Base-by-base conservation (phyloP, 2,888 invertebrate species). In the Cyaniris semiargus region DNA sequence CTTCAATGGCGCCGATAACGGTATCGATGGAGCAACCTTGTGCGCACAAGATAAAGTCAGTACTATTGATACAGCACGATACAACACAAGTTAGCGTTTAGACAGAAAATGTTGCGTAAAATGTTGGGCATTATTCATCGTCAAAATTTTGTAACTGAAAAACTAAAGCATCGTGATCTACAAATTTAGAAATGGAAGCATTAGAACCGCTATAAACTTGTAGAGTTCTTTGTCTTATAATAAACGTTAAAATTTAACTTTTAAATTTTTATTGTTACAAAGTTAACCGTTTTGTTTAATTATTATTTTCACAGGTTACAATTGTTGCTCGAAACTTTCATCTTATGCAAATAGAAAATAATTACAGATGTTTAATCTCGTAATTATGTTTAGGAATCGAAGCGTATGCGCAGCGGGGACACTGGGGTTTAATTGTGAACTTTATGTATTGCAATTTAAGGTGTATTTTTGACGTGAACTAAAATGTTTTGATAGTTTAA, bases 401-500 rank as follows among this genome's bases (percentile, higher is more conserved):
- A 84, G 89, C 89, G 91, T 88, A 84, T 78, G 80, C 82, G 77
- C 82, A 78, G 78, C 80, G 78, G 80, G 80, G 80, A 75, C 48
- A 53, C 58, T 27, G 18, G 18, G 4, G 18, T 10, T 18, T 23
- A 27, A 71, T 38, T 56, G 38, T 38, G 72, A 58, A 23, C 56
- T 23, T 8, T 38, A 58, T 23, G 15, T 23, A 15, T 18, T 27
- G 6, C 1, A 27, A 1, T 8, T 27, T 74, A 53, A 18, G 27
- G 74, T 48, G 1, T 27, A 53, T 27, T 48, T 48, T 72, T 23
- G 3, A 23, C 15, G 27, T 27, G 27, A 7, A 27, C 18, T 23
- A 21, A 21, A 83, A 83, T 91, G 88, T 91, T 91, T 88, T 90
- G 90, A 91, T 90, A 89, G 86, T 90, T 85, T 83, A 84, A 79